phyloP scores from a whole-genome alignment of 1,140 invertebrate species.

The Tetragonula clypearis region DNA sequence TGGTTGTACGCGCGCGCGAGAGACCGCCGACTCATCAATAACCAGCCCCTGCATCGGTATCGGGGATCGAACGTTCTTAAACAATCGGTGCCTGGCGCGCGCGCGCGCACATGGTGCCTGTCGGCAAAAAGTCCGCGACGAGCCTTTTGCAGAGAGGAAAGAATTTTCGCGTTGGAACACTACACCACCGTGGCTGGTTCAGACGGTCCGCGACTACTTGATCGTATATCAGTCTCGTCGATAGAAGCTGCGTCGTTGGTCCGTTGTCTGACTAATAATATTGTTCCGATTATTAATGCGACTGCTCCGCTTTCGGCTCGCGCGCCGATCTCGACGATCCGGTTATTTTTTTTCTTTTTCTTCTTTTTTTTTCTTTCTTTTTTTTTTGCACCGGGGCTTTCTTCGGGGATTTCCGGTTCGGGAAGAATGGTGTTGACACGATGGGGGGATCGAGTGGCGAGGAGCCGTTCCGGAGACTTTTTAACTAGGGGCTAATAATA shows the following conservation, averaged over 20 bases:
- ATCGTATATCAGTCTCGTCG: slow-evolving; percentile 30
- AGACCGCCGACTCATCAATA: slow-evolving; percentile 67
- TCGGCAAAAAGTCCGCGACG: slow-evolving; percentile 48
- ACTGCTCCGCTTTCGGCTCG: neutral
- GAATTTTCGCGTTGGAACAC: slow-evolving; percentile 39
- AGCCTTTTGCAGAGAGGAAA: slow-evolving; percentile 39
- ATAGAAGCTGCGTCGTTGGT: neutral
- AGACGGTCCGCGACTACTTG: slow-evolving; percentile 29
- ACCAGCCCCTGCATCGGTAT: slow-evolving; percentile 65
- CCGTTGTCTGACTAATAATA: slow-evolving; percentile 29
- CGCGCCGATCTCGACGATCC: neutral
- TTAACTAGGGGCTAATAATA: neutral
- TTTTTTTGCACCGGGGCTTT: neutral
- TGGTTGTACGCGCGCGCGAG: slow-evolving; percentile 45
- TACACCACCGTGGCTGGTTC: slow-evolving; percentile 25
- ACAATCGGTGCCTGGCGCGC: slow-evolving; percentile 52
- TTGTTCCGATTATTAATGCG: slow-evolving; percentile 24
- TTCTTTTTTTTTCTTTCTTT: too few species aligned
- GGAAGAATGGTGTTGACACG: neutral
- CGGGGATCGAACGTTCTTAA: slow-evolving; percentile 65
- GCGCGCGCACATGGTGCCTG: neutral
- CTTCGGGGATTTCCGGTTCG: neutral
- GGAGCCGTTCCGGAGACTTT: neutral
- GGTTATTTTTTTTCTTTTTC: too few species aligned
- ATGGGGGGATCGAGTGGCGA: neutral